A percentile compares a stretch with the other conserved stretches of the same genome.
Conservation (phyloP, 23 tunicate species). For the Oikopleura dioica region DNA sequence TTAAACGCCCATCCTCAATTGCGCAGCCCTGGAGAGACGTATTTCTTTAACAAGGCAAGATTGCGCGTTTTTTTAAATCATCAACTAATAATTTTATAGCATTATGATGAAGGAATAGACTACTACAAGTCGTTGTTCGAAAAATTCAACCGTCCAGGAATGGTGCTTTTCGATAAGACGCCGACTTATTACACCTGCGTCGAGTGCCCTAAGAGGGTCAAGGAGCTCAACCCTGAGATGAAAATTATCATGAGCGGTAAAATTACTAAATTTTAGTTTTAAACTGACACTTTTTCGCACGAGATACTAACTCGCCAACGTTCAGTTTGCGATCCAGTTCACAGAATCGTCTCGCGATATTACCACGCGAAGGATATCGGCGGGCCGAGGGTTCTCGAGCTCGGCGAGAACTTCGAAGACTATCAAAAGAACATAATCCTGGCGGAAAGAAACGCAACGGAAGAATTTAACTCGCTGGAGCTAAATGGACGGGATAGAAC, state of each 20-base stretch:
- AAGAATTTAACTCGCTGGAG: neutral
- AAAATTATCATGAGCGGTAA: conserved; percentile 2
- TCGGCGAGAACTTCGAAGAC: neutral
- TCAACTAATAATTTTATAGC: no score
- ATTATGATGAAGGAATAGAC: neutral
- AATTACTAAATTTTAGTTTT: neutral
- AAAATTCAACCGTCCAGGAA: neutral
- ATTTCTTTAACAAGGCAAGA: conserved; percentile 2
- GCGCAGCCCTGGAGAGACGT: conserved; percentile 13
- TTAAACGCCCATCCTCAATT: neutral
- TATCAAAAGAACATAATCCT: neutral
- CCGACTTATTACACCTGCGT: conserved; percentile 1
- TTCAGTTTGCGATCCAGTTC: conserved; percentile 6
- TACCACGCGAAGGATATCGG: neutral
- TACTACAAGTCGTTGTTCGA: neutral
- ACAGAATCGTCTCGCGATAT: neutral
- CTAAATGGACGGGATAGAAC: neutral
- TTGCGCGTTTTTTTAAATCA: no score
- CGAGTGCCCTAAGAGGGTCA: conserved; percentile 3
- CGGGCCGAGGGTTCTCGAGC: neutral
- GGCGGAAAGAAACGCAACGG: neutral
- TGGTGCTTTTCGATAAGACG: neutral
- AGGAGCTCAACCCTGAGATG: neutral
- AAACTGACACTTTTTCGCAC: neutral
- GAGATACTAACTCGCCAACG: no score